phyloP scores from a whole-genome alignment of 2,797 vertebrate species.

The Phaenicophaeus curvirostris region DNA sequence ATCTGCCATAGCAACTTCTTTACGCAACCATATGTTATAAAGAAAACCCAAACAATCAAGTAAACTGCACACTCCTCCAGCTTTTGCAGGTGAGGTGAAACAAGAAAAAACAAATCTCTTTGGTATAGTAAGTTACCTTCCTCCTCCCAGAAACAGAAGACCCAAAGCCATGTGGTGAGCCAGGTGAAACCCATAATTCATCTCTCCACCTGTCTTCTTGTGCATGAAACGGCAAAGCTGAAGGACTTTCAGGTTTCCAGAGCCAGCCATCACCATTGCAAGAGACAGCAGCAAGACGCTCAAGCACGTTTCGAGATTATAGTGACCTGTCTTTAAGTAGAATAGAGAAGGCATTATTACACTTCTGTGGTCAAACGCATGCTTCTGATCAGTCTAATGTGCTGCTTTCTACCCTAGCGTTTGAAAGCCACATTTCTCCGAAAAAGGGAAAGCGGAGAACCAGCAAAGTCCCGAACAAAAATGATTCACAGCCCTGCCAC shows the following conservation, averaged over 20 bases:
- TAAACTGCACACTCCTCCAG: not conserved
- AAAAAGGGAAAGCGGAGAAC: not conserved
- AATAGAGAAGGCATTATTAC: not conserved
- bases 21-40: not conserved
- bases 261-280: slow-evolving; percentile 96
- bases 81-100: not conserved
- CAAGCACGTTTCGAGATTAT: slow-evolving; percentile 93
- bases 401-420: not conserved
- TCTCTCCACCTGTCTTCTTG: slow-evolving; percentile 93
- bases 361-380: not conserved
- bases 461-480: not conserved
- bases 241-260: slow-evolving; percentile 92
- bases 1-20: not conserved
- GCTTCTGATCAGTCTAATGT: fast-evolving
- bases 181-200: slow-evolving; percentile 99
- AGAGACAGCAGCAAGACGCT: slow-evolving; percentile 93
- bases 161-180: slow-evolving; percentile 98
- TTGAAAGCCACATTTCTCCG: not conserved
- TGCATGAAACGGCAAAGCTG: slow-evolving; percentile 97
- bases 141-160: slow-evolving; percentile 94
- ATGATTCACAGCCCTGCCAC: not conserved
- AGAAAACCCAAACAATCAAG: too few relatives aligned
- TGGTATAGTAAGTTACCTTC: slow-evolving; percentile 80
- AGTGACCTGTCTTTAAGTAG: slow-evolving; percentile 86
- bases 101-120: not conserved